Base-by-base conservation (phyloP, 1,140 invertebrate genomes). In the Diuraphis noxia region DNA sequence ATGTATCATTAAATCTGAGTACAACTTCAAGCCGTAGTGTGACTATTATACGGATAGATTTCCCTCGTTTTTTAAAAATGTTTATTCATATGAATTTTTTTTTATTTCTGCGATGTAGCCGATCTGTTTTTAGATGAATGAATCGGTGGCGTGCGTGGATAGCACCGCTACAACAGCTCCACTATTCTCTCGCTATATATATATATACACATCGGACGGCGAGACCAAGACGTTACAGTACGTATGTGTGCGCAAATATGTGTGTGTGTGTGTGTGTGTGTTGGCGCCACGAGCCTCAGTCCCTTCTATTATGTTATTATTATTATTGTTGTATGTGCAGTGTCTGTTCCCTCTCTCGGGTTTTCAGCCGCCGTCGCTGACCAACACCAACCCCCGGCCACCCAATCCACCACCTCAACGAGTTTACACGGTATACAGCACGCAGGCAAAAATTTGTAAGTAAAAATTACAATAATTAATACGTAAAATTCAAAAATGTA, bases 261-360 rank as follows among this genome's bases (percentile, higher is more conserved):
- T 40, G 56, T n/a, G 88, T 38, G 41, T 17, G 38, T 43, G 56
- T 19, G 63, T 43, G 88, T 77, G 40, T 30, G 72, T 36, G 88
- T 90, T 90, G 88, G 88, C 88, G 88, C 88, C 88, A 90, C 88
- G 77, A 81, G 88, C 40, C 88, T 41, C 43, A 1, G 56, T 72
- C 56, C 56, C 56, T 72, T 72, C 13, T 72, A 72, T 72, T 72
- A 34, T 72, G 34, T 72, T 72, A 17, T 17, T 43, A 43, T 43
- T 43, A 43, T 43, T 86, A 52, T 87, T 87, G 30, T 87, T 87
- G 85, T 87, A 13, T 21, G 85, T 5, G 84, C n/a, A n/a, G n/a
- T 36, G n/a, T 86, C 9, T 38, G 36, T 87, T 36, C 25, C 34
- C 34, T 9, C 17, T 81, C 36, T 81, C 23, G 36, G 79, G 13